Evolutionary conservation across 2,113 vertebrate species (phyloP), one percentile per base, ranked within the genome.

Genomic region (Columbina picui): DNA sequence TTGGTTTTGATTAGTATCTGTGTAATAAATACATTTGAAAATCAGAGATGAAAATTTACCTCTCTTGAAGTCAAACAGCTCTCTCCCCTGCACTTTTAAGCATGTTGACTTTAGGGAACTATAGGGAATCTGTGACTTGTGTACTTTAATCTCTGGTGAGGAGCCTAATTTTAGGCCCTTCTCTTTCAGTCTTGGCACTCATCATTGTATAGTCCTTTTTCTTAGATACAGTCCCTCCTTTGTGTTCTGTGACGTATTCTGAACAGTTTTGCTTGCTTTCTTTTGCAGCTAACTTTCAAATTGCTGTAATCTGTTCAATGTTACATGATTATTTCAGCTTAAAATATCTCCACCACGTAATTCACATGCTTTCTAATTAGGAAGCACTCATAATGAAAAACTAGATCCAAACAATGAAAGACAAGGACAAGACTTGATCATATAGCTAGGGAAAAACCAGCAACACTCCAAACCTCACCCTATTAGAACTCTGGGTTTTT

Each of bases 241-340:
- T 10, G 52, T 82, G n/a, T 77, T 93, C 78, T 50, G 22, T 90
- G 92, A 88, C 4, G 5, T 91, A 53, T 30, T 93, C 45, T 86
- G 64, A 82, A 82, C 10, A 52, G 41, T 78, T 84, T 63, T 84
- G 18, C 59, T 93, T 85, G 26, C 49, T 87, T 92, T 91, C 26
- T 89, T 96, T 88, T 84, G 43, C n/a, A 70, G 20, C 61, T 84
- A 29, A 81, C 68, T 90, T 95, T 73, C 14, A 34, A 96, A 74
- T 71, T 74, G 43, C n/a, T 86, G 21, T 87, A n/a, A 63, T 93
- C 38, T 84, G 45, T 69, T 90, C 32, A 47, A 13, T 32, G 32
- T 60, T 94, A 49, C 34, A 25, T 68, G 14, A 78, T 92, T 65
- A 55, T 91, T 94, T 93, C 67, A 69, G 18, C 36, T 77, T 75